Conservation (phyloP, 1,140 invertebrate species). For the Pseudomyrmex dendroicus region DNA sequence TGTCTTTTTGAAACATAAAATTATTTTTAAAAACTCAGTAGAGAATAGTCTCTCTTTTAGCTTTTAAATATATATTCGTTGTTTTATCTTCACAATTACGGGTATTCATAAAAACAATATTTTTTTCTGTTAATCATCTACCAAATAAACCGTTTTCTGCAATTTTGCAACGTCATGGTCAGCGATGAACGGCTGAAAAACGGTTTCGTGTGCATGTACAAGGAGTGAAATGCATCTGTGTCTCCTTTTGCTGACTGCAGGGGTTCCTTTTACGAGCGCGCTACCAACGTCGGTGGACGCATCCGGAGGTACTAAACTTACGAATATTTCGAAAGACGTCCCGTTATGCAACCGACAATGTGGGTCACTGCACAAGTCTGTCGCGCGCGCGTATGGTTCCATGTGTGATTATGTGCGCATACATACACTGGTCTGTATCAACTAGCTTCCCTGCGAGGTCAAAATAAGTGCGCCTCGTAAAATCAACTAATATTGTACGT, state of each 20-base stretch:
- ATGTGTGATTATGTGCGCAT: constrained; percentile 55
- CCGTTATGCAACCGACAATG: constrained; percentile 81
- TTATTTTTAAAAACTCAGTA: neutral
- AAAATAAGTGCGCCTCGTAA: constrained; percentile 80
- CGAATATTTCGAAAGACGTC: constrained; percentile 79
- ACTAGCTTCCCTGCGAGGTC: constrained; percentile 68
- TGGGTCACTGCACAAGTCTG: constrained; percentile 75
- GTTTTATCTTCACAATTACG: neutral
- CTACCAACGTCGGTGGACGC: constrained; percentile 65
- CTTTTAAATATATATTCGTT: neutral
- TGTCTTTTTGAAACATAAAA: neutral
- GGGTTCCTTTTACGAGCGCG: constrained; percentile 75
- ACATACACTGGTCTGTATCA: constrained; percentile 60
- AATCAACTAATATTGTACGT: constrained; percentile 75
- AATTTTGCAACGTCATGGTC: neutral
- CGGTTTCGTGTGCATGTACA: constrained; percentile 2
- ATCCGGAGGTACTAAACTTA: constrained; percentile 73
- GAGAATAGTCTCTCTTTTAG: neutral
- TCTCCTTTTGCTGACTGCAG: constrained; percentile 57
- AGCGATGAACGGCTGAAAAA: constrained; percentile 9
- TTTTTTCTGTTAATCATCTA: neutral
- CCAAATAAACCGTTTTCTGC: neutral
- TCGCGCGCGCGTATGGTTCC: neutral
- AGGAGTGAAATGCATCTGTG: constrained; percentile 56
- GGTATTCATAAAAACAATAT: neutral